Percentiles rank a stretch among this genome's conserved stretches.
Conservation (phyloP, 2,797 vertebrate genomes). For the Esox masquinongy region DNA sequence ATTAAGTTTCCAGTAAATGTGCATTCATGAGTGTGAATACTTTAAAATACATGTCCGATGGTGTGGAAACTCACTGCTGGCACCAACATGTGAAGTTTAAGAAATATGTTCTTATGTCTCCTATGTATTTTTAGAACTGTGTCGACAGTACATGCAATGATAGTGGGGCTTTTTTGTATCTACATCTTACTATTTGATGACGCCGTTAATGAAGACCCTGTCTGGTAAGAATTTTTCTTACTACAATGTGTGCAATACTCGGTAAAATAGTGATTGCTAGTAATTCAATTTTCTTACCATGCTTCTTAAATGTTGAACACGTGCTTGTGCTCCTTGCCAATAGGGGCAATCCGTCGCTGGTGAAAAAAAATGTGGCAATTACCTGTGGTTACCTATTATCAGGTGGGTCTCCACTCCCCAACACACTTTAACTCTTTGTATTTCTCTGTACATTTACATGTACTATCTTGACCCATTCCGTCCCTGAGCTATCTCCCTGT, state of each 20-base stretch:
- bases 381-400: conserved; percentile 86
- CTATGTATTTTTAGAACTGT: conserved; percentile 72
- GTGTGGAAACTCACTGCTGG: not conserved
- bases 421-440: not conserved
- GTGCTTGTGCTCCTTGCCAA: conserved; percentile 30
- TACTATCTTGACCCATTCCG: not conserved
- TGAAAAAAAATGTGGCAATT: conserved; percentile 79
- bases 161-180: conserved; percentile 79
- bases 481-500: not conserved
- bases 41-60: not conserved
- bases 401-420: conserved; percentile 62
- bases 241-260: conserved; percentile 73
- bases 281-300: conserved; percentile 44
- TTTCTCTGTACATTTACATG: not conserved
- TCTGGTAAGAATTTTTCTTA: conserved; percentile 77
- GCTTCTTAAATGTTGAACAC: not conserved
- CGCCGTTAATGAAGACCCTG: conserved; percentile 71
- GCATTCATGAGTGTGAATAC: not conserved
- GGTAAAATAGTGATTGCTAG: not conserved
- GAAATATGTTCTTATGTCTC: not conserved
- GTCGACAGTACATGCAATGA: conserved; percentile 82
- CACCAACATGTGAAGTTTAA: not conserved
- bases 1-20: not conserved
- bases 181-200: conserved; percentile 83
- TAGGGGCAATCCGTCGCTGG: conserved; percentile 80